Percentiles rank a stretch among this genome's conserved stretches.
phyloP scores from a whole-genome alignment of 1,140 invertebrate genomes.

The Carposina sasakii region DNA sequence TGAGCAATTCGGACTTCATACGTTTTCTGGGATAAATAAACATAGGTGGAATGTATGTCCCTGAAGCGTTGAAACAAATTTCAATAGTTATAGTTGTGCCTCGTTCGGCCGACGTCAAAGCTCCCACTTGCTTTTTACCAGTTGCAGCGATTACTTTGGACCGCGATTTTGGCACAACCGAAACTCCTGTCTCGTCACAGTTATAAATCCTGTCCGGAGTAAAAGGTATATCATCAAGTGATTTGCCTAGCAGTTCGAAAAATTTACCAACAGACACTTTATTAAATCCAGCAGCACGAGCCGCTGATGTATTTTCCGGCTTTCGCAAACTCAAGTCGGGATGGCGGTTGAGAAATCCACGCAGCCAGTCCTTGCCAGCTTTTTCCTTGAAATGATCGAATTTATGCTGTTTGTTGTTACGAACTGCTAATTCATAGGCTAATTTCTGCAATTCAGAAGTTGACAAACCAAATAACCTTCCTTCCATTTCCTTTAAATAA shows the following conservation, averaged over 20 bases:
- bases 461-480: constrained; percentile 21
- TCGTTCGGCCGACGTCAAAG: constrained; percentile 42
- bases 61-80: constrained; percentile 49
- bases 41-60: constrained; percentile 43
- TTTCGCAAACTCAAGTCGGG: constrained; percentile 24
- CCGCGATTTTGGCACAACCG: constrained; percentile 48
- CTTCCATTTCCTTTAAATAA: constrained; percentile 20
- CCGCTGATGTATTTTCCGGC: constrained; percentile 26
- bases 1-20: constrained; percentile 27
- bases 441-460: neutral
- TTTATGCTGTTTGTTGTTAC: constrained; percentile 4
- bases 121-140: constrained; percentile 46
- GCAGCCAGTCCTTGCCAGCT: constrained; percentile 29
- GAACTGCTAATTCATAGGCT: constrained; percentile 12
- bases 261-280: constrained; percentile 15
- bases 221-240: constrained; percentile 22
- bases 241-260: neutral
- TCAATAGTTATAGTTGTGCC: constrained; percentile 45
- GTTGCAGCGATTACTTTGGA: constrained; percentile 42
- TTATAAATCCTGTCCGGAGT: constrained; percentile 42
- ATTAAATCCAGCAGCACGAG: constrained; percentile 7
- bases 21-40: constrained; percentile 43
- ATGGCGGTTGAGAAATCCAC: constrained; percentile 38
- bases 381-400: constrained; percentile 15
- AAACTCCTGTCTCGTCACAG: constrained; percentile 57